These are phyloP conservation scores for Sylvilagus bachmani DNA, from an alignment of 2,113 vertebrate species.

Conservation along the genomic window DNA sequence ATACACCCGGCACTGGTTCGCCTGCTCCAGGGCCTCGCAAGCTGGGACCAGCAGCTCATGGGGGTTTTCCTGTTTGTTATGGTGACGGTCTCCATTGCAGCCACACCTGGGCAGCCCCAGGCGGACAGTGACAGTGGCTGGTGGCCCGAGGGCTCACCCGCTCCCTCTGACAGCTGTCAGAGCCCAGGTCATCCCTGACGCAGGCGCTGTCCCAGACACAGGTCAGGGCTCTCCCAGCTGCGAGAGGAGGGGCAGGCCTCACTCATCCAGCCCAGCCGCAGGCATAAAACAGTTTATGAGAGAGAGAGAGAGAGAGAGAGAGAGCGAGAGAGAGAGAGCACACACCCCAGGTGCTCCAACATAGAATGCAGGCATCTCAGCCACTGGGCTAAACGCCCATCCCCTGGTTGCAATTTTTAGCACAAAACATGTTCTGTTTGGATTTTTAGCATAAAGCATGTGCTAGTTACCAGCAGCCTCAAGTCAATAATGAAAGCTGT, in stretches of 20 bases:
- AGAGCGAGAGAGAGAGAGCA: no score
- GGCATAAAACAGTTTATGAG: no score
- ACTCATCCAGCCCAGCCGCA: background rate
- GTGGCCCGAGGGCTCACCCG: background rate
- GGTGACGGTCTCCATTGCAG: conserved; percentile 7
- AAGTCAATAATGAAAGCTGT: background rate
- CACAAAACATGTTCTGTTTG: background rate
- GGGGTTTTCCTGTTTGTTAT: conserved; percentile 73
- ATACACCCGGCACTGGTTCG: background rate
- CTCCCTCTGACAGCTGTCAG: background rate
- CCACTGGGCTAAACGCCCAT: no score
- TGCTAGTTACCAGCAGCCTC: background rate
- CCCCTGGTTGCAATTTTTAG: background rate
- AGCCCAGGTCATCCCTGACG: background rate
- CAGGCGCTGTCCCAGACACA: background rate
- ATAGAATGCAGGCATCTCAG: no score
- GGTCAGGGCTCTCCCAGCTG: background rate
- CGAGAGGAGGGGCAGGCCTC: background rate
- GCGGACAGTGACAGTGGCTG: background rate
- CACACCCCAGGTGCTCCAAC: no score
- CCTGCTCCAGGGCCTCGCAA: background rate
- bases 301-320: no score
- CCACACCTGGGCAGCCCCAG: conserved; percentile 65
- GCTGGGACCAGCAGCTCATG: background rate
- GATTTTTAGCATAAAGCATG: no score